Evolutionary conservation across 2,113 vertebrate species (phyloP).

Genomic region (Macrotis lagotis): DNA sequence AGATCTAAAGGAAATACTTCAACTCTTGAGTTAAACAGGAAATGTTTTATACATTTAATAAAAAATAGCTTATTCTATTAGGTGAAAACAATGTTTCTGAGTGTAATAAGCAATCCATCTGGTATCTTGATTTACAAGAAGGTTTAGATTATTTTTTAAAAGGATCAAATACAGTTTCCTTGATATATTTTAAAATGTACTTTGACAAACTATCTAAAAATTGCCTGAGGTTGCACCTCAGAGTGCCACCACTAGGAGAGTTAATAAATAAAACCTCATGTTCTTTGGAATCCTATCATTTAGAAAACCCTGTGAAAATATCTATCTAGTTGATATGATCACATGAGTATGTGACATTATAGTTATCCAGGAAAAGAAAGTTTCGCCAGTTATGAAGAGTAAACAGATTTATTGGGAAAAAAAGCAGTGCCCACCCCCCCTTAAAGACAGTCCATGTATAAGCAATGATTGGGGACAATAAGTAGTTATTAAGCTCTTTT

Average conservation of each 20-base stretch:
- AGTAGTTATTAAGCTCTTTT: not conserved
- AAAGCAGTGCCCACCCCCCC: not conserved
- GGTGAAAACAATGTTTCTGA: not conserved
- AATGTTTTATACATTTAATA: not conserved
- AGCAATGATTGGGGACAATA: not conserved
- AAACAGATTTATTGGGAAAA: accelerated
- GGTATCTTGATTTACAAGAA: not conserved
- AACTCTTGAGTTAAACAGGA: too few species aligned
- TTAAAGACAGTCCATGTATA: not conserved
- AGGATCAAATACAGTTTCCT: not conserved
- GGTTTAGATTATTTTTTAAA: too few species aligned
- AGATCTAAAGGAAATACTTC: not conserved
- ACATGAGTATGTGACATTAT: slow-evolving; percentile 16
- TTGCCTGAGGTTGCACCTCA: not conserved
- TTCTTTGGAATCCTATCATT: not conserved
- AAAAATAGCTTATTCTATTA: not conserved
- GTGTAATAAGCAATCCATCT: not conserved
- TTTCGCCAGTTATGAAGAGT: not conserved
- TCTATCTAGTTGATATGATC: not conserved
- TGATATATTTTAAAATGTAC: not conserved
- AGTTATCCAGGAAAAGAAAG: slow-evolving; percentile 27
- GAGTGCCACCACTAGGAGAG: not conserved
- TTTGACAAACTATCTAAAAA: not conserved
- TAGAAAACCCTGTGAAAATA: not conserved
- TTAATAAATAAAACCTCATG: not conserved